Conservation (phyloP, 1,140 invertebrate species). For the Steinernema feltiae region DNA sequence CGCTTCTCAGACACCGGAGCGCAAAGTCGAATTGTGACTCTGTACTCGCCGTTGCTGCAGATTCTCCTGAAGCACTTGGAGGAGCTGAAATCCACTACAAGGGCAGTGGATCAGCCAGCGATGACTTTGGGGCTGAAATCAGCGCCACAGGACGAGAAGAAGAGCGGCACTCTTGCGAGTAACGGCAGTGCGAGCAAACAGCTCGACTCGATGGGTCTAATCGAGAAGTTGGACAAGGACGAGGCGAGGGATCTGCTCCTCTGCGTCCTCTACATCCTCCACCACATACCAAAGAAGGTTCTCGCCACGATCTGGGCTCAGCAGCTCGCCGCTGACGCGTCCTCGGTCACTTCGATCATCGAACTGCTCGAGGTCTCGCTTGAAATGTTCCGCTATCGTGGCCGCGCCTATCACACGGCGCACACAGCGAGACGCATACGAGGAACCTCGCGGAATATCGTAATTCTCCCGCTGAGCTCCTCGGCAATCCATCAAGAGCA, state of each 20-base stretch:
- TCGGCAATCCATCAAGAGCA: background rate
- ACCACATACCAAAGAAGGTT: conserved; percentile 66
- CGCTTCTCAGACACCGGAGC: conserved; percentile 69
- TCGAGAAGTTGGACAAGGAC: conserved; percentile 69
- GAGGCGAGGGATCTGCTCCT: conserved; percentile 82
- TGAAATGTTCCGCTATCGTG: conserved; percentile 43
- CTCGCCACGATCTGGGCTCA: conserved; percentile 33
- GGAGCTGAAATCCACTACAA: conserved; percentile 59
- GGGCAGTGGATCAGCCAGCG: background rate
- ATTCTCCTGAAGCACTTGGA: conserved; percentile 75
- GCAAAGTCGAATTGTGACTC: conserved; percentile 74
- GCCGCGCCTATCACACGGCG: conserved; percentile 26
- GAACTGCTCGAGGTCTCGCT: conserved; percentile 45
- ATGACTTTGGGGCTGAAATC: background rate
- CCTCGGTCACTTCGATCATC: conserved; percentile 25
- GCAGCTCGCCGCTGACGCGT: conserved; percentile 19
- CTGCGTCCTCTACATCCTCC: conserved; percentile 81
- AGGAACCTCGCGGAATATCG: background rate
- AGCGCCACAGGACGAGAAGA: background rate
- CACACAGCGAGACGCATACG: background rate
- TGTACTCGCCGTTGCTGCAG: conserved; percentile 82
- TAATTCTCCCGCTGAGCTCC: background rate
- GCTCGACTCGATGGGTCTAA: background rate
- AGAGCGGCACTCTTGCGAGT: background rate
- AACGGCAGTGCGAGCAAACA: background rate